phyloP scores from a whole-genome alignment of 2,797 vertebrate species.

The Neosilurus hyrtlii region DNA sequence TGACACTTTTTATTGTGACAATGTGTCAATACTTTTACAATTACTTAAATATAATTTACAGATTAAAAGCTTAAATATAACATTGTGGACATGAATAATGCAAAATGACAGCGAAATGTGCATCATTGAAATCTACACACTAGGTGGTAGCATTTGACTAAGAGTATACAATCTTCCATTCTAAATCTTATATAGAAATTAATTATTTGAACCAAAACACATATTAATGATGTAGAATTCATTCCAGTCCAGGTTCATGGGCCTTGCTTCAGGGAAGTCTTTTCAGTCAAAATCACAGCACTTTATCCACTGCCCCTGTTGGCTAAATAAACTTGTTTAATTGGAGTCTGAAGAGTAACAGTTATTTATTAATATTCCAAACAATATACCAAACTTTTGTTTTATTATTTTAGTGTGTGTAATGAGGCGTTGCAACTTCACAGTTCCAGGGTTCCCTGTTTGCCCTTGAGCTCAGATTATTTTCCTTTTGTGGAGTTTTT shows the following conservation, averaged over 20 bases:
- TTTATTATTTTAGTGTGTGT: background rate
- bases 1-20: background rate
- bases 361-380: background rate
- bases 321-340: background rate
- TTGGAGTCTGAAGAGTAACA: background rate
- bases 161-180: background rate
- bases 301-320: background rate
- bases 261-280: background rate
- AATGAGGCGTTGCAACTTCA: background rate
- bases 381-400: background rate
- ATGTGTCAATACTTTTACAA: background rate
- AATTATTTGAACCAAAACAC: background rate
- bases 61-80: background rate
- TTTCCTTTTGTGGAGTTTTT: background rate
- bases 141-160: conserved; percentile 55
- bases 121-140: conserved; percentile 26
- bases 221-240: background rate
- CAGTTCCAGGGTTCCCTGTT: background rate
- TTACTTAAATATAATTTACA: background rate
- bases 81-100: background rate
- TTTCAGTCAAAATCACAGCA: background rate
- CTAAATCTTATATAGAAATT: background rate
- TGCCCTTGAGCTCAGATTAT: background rate
- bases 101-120: background rate
- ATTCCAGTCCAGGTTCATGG: background rate